These are phyloP conservation scores for Fukomys damarensis DNA, from an alignment of 2,113 vertebrate genomes.

Conservation along the genomic window DNA sequence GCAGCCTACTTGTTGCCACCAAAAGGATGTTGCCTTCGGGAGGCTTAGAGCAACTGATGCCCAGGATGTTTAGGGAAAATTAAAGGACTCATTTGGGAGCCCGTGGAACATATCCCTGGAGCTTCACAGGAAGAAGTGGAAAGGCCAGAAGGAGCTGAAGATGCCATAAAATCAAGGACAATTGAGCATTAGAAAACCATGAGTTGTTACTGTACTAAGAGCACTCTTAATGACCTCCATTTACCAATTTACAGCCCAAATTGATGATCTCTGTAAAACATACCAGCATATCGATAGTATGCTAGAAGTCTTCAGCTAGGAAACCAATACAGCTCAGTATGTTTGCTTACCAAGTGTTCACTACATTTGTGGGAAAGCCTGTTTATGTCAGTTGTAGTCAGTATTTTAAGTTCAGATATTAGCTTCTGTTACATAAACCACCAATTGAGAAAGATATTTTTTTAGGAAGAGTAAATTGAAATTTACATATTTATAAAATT, in stretches of 20 bases:
- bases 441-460: not conserved
- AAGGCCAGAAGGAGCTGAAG: not conserved
- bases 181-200: not conserved
- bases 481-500: constrained; percentile 14
- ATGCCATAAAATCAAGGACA: not conserved
- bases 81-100: not conserved
- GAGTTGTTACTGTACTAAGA: not conserved
- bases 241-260: not conserved
- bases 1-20: not conserved
- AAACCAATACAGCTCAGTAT: not conserved
- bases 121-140: not conserved
- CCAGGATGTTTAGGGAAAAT: not conserved
- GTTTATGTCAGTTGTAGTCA: not conserved
- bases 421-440: not conserved
- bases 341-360: not conserved
- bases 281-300: no score
- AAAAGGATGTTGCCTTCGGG: not conserved
- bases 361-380: not conserved
- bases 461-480: constrained; percentile 16
- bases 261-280: not conserved
- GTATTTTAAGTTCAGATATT: not conserved
- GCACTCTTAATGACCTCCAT: not conserved
- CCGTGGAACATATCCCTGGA: not conserved
- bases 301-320: not conserved
- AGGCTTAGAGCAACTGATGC: not conserved